Conservation (phyloP, 2,888 invertebrate species). For the Sphaerophoria taeniata region DNA sequence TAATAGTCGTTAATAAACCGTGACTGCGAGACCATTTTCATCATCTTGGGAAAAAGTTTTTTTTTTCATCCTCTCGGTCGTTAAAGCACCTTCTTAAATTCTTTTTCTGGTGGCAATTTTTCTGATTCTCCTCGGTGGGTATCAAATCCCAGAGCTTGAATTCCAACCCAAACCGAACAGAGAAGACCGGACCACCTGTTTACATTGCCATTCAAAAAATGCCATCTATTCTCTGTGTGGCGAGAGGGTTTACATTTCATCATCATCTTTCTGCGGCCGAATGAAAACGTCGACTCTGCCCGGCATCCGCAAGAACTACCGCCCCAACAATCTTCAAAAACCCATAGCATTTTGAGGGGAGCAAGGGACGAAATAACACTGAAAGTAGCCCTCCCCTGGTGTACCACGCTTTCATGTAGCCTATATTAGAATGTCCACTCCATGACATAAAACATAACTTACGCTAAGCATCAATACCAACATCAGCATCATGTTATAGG, state of each 20-base stretch:
- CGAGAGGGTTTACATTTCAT: constrained; percentile 36
- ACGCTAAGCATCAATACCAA: not conserved
- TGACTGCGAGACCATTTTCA: constrained; percentile 51
- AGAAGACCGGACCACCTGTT: constrained; percentile 55
- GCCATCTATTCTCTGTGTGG: constrained; percentile 35
- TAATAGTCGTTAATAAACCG: constrained; percentile 62
- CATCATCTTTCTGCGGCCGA: not conserved
- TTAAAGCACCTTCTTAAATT: constrained; percentile 12
- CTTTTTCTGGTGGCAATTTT: not conserved
- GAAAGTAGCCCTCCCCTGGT: constrained; percentile 61
- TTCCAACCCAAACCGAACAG: not conserved
- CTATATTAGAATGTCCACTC: constrained; percentile 64
- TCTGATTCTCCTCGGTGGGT: too few relatives aligned
- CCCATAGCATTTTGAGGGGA: not conserved
- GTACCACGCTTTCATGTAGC: constrained; percentile 45
- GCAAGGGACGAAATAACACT: not conserved
- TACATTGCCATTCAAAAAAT: constrained; percentile 55
- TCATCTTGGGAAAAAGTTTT: constrained; percentile 12
- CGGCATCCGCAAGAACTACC: not conserved
- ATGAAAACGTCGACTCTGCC: not conserved
- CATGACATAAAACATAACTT: constrained; percentile 31
- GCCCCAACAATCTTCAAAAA: constrained; percentile 4
- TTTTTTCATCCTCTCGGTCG: not conserved
- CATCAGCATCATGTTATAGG: constrained; percentile 10
- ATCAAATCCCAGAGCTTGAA: not conserved